Conservation (phyloP, 2,888 invertebrate genomes). For the Amphipoea lucens region DNA sequence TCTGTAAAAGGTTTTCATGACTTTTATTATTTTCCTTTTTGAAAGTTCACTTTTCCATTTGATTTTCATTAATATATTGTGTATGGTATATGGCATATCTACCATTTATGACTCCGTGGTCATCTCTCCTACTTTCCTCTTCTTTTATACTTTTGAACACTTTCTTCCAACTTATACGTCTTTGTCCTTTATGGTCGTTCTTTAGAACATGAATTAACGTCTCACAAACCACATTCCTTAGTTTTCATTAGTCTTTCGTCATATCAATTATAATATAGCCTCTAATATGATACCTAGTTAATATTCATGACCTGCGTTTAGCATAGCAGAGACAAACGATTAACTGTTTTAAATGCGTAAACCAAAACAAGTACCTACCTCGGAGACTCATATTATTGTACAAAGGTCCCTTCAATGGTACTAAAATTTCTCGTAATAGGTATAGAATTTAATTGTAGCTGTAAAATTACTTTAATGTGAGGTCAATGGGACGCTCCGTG, state of each 20-base stretch:
- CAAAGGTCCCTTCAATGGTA: constrained; percentile 26
- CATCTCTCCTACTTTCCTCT: background rate
- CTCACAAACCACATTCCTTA: constrained; percentile 22
- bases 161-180: background rate
- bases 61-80: no score
- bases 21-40: background rate
- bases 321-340: constrained; percentile 33
- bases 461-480: constrained; percentile 40
- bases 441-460: constrained; percentile 36
- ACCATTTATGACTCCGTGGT: background rate
- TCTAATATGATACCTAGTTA: constrained; percentile 41
- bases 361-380: constrained; percentile 31
- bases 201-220: background rate
- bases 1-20: background rate
- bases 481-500: constrained; percentile 32
- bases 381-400: constrained; percentile 31
- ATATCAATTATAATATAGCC: constrained; percentile 42
- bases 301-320: constrained; percentile 53
- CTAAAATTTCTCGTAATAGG: constrained; percentile 39
- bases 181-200: background rate
- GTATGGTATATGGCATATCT: background rate
- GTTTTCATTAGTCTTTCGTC: constrained; percentile 11
- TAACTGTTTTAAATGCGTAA: constrained; percentile 36
- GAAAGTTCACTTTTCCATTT: background rate
- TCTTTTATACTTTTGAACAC: constrained; percentile 1